A percentile compares a stretch with the other conserved stretches of the same genome.
These are phyloP conservation scores for Forpus xanthops DNA, from an alignment of 2,797 vertebrate species.

Conservation along the genomic window DNA sequence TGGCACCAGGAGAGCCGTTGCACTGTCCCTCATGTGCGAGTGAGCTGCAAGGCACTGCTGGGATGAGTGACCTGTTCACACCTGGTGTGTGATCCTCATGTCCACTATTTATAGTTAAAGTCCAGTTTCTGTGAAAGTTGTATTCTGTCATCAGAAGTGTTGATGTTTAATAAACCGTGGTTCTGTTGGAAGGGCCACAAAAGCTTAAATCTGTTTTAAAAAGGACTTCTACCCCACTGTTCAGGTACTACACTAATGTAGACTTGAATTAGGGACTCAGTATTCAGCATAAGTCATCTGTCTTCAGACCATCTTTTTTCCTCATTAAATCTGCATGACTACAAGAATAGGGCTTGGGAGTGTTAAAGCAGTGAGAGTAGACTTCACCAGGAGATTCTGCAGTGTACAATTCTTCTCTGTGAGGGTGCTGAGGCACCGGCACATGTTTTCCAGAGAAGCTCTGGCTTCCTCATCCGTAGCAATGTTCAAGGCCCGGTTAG, in stretches of 20 bases:
- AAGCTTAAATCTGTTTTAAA: background rate
- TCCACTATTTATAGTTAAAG: background rate
- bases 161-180: background rate
- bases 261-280: background rate
- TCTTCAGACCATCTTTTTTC: background rate
- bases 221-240: background rate
- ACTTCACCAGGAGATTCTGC: background rate
- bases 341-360: background rate
- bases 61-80: background rate
- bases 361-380: background rate
- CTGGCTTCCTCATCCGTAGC: background rate
- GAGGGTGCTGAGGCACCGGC: background rate
- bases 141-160: background rate
- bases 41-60: background rate
- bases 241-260: background rate
- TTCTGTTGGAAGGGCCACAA: background rate
- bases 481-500: background rate
- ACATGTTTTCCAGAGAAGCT: background rate
- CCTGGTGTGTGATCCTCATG: fast-evolving
- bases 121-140: background rate
- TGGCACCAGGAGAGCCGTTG: fast-evolving
- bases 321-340: background rate
- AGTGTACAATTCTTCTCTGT: background rate
- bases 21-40: fast-evolving
- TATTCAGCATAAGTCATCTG: background rate